phyloP scores from a whole-genome alignment of 2,888 invertebrate species.

The Philaethria dido region DNA sequence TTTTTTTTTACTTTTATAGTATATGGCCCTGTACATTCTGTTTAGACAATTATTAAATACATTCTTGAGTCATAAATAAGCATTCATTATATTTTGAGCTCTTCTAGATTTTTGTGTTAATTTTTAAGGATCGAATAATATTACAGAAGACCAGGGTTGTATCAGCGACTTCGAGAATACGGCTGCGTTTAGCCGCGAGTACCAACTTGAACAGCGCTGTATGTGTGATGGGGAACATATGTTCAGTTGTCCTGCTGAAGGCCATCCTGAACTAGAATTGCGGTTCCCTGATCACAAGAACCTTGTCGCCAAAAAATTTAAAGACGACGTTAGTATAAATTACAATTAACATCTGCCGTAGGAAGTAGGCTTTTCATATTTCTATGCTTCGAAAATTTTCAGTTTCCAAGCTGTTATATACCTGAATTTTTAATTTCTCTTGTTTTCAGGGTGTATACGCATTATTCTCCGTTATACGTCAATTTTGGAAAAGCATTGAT shows the following conservation, averaged over 20 bases:
- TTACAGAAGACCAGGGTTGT: slow-evolving; percentile 92
- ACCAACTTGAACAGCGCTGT: slow-evolving; percentile 96
- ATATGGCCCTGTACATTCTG: too few species aligned
- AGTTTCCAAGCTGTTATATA: not conserved
- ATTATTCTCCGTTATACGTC: slow-evolving; percentile 4
- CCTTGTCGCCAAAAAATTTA: slow-evolving; percentile 90
- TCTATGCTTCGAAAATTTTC: not conserved
- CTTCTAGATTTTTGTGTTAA: slow-evolving; percentile 19
- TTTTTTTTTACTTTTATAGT: too few species aligned
- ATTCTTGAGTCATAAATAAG: too few species aligned
- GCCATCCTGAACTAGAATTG: slow-evolving; percentile 83
- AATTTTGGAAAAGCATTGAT: slow-evolving; percentile 13
- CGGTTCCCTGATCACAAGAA: slow-evolving; percentile 87
- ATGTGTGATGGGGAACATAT: slow-evolving; percentile 99
- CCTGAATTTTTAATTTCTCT: slow-evolving; percentile 15
- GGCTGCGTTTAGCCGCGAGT: slow-evolving; percentile 96
- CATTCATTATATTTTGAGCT: too few species aligned
- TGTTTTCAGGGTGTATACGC: slow-evolving; percentile 13
- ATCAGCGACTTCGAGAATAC: slow-evolving; percentile 96
- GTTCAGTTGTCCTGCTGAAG: slow-evolving; percentile 92
- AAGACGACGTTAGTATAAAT: slow-evolving; percentile 73
- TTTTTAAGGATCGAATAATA: slow-evolving; percentile 8
- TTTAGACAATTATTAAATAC: too few species aligned
- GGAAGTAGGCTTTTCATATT: not conserved
- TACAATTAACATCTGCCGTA: not conserved